These are phyloP conservation scores for Cotesia glomerata DNA, from an alignment of 1,140 invertebrate species.

Conservation along the genomic window DNA sequence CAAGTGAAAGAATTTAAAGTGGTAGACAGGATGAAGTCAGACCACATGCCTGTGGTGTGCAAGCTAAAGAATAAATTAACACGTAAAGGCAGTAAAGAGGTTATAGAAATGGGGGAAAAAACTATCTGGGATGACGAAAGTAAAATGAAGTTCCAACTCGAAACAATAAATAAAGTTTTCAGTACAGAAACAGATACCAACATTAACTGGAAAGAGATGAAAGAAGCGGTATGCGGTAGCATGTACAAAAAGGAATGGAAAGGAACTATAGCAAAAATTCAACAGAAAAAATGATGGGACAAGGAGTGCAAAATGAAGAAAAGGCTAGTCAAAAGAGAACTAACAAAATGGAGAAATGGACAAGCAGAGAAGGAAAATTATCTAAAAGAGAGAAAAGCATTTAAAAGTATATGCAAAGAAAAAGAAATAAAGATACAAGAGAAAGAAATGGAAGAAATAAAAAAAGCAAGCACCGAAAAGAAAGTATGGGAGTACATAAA, in stretches of 20 bases:
- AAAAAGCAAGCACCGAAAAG: slow-evolving; percentile 3
- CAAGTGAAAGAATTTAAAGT: slow-evolving; percentile 8
- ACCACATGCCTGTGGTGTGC: slow-evolving; percentile 8
- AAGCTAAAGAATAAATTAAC: neutral
- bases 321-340: neutral
- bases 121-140: slow-evolving; percentile 6
- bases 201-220: neutral
- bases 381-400: neutral
- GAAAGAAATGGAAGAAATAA: slow-evolving; percentile 11
- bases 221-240: neutral
- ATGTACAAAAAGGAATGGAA: neutral
- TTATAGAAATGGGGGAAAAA: neutral
- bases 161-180: neutral
- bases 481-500: slow-evolving; percentile 25
- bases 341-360: neutral
- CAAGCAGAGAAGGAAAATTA: neutral
- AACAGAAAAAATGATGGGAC: neutral
- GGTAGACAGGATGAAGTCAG: neutral
- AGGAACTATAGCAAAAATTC: neutral
- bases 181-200: neutral
- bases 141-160: neutral
- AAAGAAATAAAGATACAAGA: slow-evolving; percentile 5
- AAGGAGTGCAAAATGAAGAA: neutral
- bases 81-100: neutral
- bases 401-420: slow-evolving; percentile 8